Evolutionary conservation across 1,140 invertebrate species (phyloP).

Genomic region (Zaprionus tsacasi): DNA sequence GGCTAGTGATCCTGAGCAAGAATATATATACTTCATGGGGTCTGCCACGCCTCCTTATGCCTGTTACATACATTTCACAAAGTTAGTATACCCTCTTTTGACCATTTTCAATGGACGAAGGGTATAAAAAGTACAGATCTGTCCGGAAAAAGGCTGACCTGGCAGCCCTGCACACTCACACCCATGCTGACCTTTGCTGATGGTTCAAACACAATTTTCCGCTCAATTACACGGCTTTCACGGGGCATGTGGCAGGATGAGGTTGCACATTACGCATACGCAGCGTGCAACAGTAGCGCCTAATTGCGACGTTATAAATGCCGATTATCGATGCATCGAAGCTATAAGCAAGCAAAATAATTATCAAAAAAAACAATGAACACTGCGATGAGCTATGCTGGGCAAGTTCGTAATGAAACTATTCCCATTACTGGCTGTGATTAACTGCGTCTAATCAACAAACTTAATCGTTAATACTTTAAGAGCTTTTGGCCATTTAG

Average conservation of each 20-base stretch:
- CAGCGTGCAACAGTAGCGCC: background rate
- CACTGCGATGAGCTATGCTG: too few species aligned
- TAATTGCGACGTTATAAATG: background rate
- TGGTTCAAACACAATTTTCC: constrained; percentile 62
- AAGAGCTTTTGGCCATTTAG: constrained; percentile 38
- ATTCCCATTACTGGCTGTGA: constrained; percentile 10
- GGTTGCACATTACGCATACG: constrained; percentile 48
- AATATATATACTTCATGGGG: too few species aligned
- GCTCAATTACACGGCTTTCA: constrained; percentile 61
- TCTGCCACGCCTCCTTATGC: too few species aligned
- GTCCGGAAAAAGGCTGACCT: too few species aligned
- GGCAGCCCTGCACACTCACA: too few species aligned
- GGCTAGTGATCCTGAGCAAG: too few species aligned
- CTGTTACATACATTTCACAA: too few species aligned
- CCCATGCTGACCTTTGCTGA: constrained; percentile 54
- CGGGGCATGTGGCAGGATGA: background rate
- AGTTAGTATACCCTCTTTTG: too few species aligned
- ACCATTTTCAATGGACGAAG: too few species aligned
- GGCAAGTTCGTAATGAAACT: too few species aligned
- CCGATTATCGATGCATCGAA: background rate
- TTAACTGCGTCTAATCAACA: constrained; percentile 11
- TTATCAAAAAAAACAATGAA: background rate
- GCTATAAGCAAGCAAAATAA: background rate
- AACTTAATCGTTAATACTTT: constrained; percentile 24
- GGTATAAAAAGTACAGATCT: too few species aligned